Conservation (phyloP, 2,113 vertebrate species). For the Engystomops pustulosus region DNA sequence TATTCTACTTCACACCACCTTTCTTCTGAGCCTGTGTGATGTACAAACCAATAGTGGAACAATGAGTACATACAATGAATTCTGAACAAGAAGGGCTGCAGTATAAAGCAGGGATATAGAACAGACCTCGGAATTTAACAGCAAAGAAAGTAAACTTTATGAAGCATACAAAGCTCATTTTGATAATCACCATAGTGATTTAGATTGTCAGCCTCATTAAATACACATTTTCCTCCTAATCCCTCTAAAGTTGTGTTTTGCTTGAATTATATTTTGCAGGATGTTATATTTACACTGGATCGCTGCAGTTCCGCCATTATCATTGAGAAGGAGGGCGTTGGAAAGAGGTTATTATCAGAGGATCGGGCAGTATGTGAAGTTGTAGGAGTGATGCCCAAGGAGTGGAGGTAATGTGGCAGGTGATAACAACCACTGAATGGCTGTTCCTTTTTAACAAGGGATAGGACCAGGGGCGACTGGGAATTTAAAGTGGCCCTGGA, state of each 20-base stretch:
- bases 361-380: constrained; percentile 83
- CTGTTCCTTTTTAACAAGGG: no score
- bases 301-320: constrained; percentile 75
- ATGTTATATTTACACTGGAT: constrained; percentile 82
- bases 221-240: background rate
- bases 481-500: no score
- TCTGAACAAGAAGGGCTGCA: background rate
- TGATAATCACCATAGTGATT: no score
- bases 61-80: no score
- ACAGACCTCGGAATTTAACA: background rate
- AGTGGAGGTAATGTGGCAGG: constrained; percentile 75
- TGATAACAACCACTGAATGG: no score
- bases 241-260: no score
- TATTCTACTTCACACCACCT: no score
- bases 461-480: no score
- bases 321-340: constrained; percentile 81
- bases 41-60: no score
- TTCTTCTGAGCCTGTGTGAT: no score
- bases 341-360: constrained; percentile 79
- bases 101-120: background rate
- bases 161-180: no score
- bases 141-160: background rate
- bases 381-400: constrained; percentile 73
- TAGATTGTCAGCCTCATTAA: background rate
- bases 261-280: constrained; percentile 65